Conservation (phyloP, 2,888 invertebrate genomes). For the Protodeltote pygarga region DNA sequence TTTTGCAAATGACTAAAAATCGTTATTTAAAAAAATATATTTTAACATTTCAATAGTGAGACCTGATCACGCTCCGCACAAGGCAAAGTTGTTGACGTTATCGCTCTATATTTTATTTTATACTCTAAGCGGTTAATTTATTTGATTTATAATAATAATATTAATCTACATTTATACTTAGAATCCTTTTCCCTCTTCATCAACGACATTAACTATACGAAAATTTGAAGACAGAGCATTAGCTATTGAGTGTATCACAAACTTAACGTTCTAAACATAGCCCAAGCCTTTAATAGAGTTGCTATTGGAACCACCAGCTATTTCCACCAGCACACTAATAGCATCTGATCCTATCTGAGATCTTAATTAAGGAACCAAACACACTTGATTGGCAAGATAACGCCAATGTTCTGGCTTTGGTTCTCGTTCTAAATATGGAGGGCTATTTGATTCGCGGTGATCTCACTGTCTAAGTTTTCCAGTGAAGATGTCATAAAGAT, state of each 20-base stretch:
- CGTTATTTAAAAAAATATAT: no score
- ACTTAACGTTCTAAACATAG: conserved; percentile 18
- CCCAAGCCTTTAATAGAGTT: conserved; percentile 22
- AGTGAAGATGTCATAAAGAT: conserved; percentile 1
- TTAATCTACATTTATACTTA: not conserved
- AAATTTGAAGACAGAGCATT: no score
- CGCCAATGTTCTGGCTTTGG: conserved; percentile 35
- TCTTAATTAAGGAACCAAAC: conserved; percentile 35
- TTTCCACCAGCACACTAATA: conserved; percentile 19
- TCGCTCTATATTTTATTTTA: no score
- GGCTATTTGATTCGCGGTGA: conserved; percentile 18
- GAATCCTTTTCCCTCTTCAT: not conserved
- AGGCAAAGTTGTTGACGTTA: no score
- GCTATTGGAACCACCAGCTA: conserved; percentile 8
- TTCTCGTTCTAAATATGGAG: conserved; percentile 27
- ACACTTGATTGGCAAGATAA: conserved; percentile 50
- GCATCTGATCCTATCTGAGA: conserved; percentile 4
- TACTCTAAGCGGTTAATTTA: no score
- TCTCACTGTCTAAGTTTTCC: conserved; percentile 6
- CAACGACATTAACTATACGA: no score
- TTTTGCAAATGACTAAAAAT: no score
- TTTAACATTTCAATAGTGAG: no score
- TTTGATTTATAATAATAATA: no score
- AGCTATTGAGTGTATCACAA: no score
- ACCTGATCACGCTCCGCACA: no score